Evolutionary conservation across 1,140 invertebrate species (phyloP).

Genomic region (Phthorimaea operculella): DNA sequence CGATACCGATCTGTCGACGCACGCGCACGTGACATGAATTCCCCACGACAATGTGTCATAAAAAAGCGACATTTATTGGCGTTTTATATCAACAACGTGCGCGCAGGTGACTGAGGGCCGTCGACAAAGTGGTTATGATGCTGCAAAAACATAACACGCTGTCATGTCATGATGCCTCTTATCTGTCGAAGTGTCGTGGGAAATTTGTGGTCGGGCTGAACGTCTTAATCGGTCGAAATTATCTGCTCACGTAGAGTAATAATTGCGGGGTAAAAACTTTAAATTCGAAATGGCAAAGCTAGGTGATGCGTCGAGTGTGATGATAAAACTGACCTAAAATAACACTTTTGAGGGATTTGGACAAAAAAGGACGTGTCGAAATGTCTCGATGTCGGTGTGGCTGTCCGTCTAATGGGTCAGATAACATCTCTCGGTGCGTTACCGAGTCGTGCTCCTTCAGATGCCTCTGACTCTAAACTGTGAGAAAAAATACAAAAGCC

Average conservation of each 20-base stretch:
- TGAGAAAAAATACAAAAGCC: constrained; percentile 63
- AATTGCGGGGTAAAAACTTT: not conserved
- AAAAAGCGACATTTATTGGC: constrained; percentile 67
- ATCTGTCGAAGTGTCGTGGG: constrained; percentile 45
- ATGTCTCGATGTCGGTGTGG: constrained; percentile 46
- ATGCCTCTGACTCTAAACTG: constrained; percentile 50
- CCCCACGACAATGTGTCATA: constrained; percentile 45
- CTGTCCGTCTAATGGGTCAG: constrained; percentile 52
- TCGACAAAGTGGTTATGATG: constrained; percentile 46
- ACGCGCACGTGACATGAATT: constrained; percentile 56
- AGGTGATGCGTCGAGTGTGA: constrained; percentile 17
- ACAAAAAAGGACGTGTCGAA: constrained; percentile 54
- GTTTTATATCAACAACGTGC: constrained; percentile 62
- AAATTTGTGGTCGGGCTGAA: constrained; percentile 24
- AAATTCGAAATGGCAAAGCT: not conserved
- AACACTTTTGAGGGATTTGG: constrained; percentile 36
- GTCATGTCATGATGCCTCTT: constrained; percentile 31
- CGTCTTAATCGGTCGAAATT: constrained; percentile 23
- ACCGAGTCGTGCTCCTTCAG: constrained; percentile 56
- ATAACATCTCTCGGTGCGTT: constrained; percentile 60
- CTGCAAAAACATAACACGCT: constrained; percentile 55
- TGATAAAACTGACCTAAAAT: constrained; percentile 37
- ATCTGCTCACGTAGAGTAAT: not conserved
- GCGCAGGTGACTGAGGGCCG: constrained; percentile 41
- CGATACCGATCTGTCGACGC: constrained; percentile 52